Conservation (phyloP, 2,888 invertebrate species). For the Clusia tigrina region DNA sequence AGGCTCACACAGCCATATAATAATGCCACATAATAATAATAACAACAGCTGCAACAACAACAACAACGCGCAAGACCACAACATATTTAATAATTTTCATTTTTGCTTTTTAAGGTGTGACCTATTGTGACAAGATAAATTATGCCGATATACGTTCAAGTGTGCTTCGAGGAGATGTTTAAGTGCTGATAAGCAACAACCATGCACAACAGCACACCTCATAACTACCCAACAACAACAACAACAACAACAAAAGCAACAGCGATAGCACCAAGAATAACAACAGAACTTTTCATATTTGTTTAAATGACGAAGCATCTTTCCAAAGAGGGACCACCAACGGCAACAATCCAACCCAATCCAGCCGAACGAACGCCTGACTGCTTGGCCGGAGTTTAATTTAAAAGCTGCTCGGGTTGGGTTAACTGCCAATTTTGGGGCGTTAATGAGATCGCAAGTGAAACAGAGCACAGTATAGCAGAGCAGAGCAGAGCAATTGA, state of each 20-base stretch:
- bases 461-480: background rate
- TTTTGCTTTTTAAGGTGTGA: background rate
- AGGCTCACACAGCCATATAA: no score
- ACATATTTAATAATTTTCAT: background rate
- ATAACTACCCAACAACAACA: background rate
- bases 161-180: background rate
- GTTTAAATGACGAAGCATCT: background rate
- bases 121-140: slow-evolving; percentile 7
- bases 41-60: background rate
- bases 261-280: background rate
- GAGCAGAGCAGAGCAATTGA: background rate
- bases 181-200: slow-evolving; percentile 5
- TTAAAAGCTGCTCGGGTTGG: background rate
- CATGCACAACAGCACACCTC: background rate
- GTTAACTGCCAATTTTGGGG: no score
- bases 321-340: background rate
- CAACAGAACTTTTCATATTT: background rate
- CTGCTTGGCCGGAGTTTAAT: background rate
- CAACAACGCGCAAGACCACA: background rate
- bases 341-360: background rate
- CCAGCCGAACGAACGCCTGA: background rate
- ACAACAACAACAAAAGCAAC: slow-evolving; percentile 1
- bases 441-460: slow-evolving; percentile 5
- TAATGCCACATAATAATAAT: background rate
- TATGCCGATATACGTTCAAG: background rate